Conservation (phyloP, 2,797 vertebrate species). For the Eurystomus glaucurus region DNA sequence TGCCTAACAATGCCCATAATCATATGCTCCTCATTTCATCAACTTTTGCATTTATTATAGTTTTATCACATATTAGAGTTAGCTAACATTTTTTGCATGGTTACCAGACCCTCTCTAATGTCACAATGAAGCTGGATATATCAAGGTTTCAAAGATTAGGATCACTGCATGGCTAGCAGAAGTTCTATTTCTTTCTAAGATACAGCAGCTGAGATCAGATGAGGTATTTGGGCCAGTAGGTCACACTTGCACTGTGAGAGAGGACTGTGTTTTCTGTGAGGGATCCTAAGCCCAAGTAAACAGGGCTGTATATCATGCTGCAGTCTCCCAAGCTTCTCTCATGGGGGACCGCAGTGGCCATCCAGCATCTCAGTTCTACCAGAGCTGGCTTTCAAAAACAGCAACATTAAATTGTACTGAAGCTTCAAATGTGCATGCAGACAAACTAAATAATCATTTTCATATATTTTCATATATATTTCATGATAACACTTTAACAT, state of each 20-base stretch:
- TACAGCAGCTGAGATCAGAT: slow-evolving; percentile 47
- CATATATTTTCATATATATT: no score
- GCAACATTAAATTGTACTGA: neutral
- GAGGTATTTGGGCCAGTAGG: slow-evolving; percentile 56
- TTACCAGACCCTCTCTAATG: slow-evolving; percentile 66
- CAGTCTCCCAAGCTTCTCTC: neutral
- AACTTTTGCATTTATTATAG: slow-evolving; percentile 61
- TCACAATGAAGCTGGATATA: neutral
- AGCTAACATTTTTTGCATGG: slow-evolving; percentile 64
- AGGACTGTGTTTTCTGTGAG: neutral
- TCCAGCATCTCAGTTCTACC: neutral
- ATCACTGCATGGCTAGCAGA: slow-evolving; percentile 54
- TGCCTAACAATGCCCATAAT: slow-evolving; percentile 44
- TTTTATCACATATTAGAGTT: slow-evolving; percentile 30
- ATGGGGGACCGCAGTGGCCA: neutral
- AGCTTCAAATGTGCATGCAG: neutral
- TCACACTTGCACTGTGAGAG: slow-evolving; percentile 13
- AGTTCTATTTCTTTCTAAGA: slow-evolving; percentile 53
- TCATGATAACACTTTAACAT: neutral
- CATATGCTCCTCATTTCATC: slow-evolving; percentile 53
- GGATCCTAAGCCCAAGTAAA: neutral
- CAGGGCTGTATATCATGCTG: neutral
- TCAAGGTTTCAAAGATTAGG: slow-evolving; percentile 62
- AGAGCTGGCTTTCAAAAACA: neutral
- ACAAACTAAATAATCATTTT: neutral